phyloP scores from a whole-genome alignment of 2,797 vertebrate genomes.

The Staurois parvus region DNA sequence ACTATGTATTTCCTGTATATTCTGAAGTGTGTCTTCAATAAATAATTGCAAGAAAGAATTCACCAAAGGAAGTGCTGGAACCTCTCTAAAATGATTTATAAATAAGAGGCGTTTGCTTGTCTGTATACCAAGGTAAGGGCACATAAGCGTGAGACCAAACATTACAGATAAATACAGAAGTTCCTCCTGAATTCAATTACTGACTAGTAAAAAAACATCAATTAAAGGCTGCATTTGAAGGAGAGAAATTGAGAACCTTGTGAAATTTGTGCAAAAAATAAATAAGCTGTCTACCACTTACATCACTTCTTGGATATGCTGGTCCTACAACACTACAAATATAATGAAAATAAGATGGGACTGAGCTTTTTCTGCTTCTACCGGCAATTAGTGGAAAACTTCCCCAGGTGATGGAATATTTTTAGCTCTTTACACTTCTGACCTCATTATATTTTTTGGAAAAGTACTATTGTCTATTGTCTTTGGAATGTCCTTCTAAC shows the following conservation, averaged over 20 bases:
- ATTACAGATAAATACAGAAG: not conserved
- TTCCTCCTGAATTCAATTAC: not conserved
- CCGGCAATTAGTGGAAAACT: conserved; percentile 17
- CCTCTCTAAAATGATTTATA: not conserved
- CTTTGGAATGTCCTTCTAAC: conserved; percentile 20
- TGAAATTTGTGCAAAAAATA: not conserved
- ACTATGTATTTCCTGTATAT: not conserved
- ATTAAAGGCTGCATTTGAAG: not conserved
- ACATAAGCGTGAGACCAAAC: not conserved
- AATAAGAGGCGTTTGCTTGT: not conserved
- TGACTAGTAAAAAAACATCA: conserved; percentile 1
- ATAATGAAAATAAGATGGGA: not conserved
- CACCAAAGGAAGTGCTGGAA: not conserved
- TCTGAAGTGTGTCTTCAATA: not conserved
- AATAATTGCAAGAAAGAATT: not conserved
- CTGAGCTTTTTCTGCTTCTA: not conserved
- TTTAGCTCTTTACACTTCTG: conserved; percentile 25
- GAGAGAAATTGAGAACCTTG: not conserved
- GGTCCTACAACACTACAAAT: not conserved
- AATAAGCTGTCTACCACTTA: not conserved
- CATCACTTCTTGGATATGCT: not conserved
- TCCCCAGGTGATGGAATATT: conserved; percentile 9
- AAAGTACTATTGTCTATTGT: conserved; percentile 9
- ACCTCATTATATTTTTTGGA: conserved; percentile 23
- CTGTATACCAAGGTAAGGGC: not conserved